These are phyloP conservation scores for Lates calcarifer DNA, from an alignment of 2,113 vertebrate genomes.

Conservation along the genomic window DNA sequence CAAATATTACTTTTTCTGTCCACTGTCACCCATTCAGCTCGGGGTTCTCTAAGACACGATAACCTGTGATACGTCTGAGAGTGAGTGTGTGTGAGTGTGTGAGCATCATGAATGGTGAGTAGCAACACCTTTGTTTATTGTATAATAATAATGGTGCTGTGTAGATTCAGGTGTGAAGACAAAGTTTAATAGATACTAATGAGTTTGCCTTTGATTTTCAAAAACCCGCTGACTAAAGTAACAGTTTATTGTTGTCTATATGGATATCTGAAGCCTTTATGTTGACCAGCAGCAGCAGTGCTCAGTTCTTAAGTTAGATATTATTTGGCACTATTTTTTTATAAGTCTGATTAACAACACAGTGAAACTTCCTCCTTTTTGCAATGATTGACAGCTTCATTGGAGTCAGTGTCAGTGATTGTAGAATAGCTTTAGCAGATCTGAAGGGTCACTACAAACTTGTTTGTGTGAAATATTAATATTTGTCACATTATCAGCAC, in stretches of 20 bases:
- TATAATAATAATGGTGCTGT: neutral
- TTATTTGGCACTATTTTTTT: neutral
- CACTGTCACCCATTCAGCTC: conserved; percentile 61
- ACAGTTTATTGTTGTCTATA: neutral
- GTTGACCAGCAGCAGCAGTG: neutral
- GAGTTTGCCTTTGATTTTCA: neutral
- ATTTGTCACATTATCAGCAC: neutral
- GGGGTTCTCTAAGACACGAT: conserved; percentile 30
- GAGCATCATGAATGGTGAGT: conserved; percentile 83
- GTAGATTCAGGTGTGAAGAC: neutral
- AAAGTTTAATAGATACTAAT: neutral
- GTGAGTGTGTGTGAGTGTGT: conserved; percentile 12
- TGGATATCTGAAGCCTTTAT: neutral
- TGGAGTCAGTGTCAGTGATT: neutral
- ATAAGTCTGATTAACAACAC: neutral
- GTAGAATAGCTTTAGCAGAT: neutral
- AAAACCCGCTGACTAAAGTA: neutral
- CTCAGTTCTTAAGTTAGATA: neutral
- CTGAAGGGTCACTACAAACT: neutral
- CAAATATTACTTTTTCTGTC: conserved; percentile 48
- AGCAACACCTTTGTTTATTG: conserved; percentile 3
- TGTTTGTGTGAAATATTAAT: neutral
- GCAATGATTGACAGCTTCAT: conserved; percentile 20
- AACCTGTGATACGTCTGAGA: conserved; percentile 22
- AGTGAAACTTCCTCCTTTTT: conserved; percentile 46